Conservation (phyloP, 2,797 vertebrate species). For the Sebastes oblongus region DNA sequence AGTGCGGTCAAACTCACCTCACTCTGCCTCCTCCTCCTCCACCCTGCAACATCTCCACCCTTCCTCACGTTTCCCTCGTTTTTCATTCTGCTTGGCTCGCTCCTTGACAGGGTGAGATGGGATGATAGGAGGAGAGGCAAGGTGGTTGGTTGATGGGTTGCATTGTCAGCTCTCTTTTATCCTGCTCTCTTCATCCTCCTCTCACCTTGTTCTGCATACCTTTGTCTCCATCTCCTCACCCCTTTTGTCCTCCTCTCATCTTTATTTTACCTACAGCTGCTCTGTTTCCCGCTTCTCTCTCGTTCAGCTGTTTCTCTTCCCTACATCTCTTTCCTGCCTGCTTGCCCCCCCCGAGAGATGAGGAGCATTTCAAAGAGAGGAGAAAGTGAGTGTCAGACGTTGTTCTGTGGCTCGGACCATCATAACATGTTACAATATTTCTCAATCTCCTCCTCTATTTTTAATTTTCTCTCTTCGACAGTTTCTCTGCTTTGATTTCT, state of each 20-base stretch:
- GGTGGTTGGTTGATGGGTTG: constrained; percentile 23
- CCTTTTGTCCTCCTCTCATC: constrained; percentile 7
- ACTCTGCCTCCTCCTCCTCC: background rate
- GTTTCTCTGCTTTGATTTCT: background rate
- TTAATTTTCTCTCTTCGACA: background rate
- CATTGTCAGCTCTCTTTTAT: constrained; percentile 3
- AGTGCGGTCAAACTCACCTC: constrained; percentile 16
- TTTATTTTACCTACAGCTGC: constrained; percentile 12
- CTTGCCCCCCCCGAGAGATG: constrained; percentile 25
- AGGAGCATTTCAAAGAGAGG: constrained; percentile 21
- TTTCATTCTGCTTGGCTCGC: constrained; percentile 32
- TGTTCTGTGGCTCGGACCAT: background rate
- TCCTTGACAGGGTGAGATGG: constrained; percentile 35
- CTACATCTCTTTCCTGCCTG: background rate
- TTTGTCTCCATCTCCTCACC: constrained; percentile 4
- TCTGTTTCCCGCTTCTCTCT: background rate
- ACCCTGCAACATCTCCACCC: background rate
- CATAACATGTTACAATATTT: background rate
- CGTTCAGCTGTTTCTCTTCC: constrained; percentile 1
- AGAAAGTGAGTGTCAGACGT: background rate
- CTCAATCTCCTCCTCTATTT: constrained; percentile 5
- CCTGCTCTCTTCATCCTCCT: background rate
- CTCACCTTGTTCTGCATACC: constrained; percentile 1
- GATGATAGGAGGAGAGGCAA: constrained; percentile 10
- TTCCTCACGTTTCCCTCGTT: constrained; percentile 21